These are phyloP conservation scores for Platycheirus albimanus DNA, from an alignment of 2,888 invertebrate species.

Conservation along the genomic window DNA sequence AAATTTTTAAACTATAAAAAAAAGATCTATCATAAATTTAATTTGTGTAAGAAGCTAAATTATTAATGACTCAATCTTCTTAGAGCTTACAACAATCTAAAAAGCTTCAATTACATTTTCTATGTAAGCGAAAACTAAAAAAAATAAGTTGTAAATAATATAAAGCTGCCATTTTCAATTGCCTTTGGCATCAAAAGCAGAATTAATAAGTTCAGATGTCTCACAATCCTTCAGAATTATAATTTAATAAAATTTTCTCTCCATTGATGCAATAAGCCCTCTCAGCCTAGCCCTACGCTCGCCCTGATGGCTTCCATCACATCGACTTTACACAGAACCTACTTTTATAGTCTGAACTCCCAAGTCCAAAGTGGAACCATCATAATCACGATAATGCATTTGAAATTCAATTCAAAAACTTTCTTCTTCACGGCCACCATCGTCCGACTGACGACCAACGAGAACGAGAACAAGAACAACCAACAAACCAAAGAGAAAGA, in stretches of 20 bases:
- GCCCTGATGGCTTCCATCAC: neutral
- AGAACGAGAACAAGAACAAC: no score
- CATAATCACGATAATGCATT: slow-evolving; percentile 59
- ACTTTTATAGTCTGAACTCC: slow-evolving; percentile 6
- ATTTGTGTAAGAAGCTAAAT: no score
- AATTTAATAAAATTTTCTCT: slow-evolving; percentile 39
- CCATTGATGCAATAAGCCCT: slow-evolving; percentile 40
- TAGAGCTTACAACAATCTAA: no score
- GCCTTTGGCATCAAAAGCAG: slow-evolving; percentile 26
- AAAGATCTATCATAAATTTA: no score
- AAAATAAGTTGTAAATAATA: no score
- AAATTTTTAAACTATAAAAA: no score
- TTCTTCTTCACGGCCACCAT: neutral
- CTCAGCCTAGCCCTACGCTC: neutral
- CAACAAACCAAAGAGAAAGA: neutral
- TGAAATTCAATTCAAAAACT: slow-evolving; percentile 65
- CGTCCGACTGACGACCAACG: no score
- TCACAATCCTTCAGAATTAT: slow-evolving; percentile 17
- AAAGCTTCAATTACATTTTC: no score
- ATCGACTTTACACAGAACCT: slow-evolving; percentile 11
- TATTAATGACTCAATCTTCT: no score
- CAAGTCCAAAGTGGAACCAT: slow-evolving; percentile 40
- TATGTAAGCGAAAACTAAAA: no score
- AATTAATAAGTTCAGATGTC: slow-evolving; percentile 30
- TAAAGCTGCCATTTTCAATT: slow-evolving; percentile 1